Conservation (phyloP, 2,888 invertebrate species). For the Leptodirus hochenwartii region DNA sequence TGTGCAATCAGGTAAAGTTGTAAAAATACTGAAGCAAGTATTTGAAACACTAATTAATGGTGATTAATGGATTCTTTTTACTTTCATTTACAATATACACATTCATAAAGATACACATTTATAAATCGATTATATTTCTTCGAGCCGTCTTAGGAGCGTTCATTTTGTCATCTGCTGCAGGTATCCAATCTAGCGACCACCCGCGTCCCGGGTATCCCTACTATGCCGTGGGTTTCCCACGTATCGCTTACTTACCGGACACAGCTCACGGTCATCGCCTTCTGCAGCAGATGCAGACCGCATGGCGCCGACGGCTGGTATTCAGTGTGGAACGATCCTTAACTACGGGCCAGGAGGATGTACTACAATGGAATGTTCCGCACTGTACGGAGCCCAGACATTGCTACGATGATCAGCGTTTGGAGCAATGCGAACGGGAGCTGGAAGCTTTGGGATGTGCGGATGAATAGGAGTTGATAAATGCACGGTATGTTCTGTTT, state of each 20-base stretch:
- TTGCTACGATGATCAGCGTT: conserved; percentile 63
- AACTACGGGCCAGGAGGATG: conserved; percentile 81
- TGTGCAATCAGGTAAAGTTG: no score
- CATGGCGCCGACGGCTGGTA: conserved; percentile 66
- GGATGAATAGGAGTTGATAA: conserved; percentile 21
- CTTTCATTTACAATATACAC: no score
- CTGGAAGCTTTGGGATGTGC: conserved; percentile 37
- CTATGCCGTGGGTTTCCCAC: conserved; percentile 75
- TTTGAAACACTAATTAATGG: no score
- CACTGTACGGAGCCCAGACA: conserved; percentile 59
- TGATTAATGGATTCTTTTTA: no score
- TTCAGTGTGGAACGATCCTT: conserved; percentile 76
- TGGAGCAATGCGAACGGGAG: conserved; percentile 44
- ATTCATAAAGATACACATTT: no score
- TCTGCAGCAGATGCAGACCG: conserved; percentile 53
- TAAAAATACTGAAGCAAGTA: no score
- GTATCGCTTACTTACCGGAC: conserved; percentile 69
- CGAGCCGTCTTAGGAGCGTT: no score
- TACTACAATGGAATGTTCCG: conserved; percentile 84
- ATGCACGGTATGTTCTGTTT: conserved; percentile 1
- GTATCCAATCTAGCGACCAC: conserved; percentile 62
- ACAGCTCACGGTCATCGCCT: conserved; percentile 63
- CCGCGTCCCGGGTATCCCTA: conserved; percentile 71
- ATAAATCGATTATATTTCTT: no score
- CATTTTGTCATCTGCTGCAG: no score